A percentile compares a stretch with the other conserved stretches of the same genome.
Conservation (phyloP, 2,888 invertebrate species). For the Hypena proboscidalis region DNA sequence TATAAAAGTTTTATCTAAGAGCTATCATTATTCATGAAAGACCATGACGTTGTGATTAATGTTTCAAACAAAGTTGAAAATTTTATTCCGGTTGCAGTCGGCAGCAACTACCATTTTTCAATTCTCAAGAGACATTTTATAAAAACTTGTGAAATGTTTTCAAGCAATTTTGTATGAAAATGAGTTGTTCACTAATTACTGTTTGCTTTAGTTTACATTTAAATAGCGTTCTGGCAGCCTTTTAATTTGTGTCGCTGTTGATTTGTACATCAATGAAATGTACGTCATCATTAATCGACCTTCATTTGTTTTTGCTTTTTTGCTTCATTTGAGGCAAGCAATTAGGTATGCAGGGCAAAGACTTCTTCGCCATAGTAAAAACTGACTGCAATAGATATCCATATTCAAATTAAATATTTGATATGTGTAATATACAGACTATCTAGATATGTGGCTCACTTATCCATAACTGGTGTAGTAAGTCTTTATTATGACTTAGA, state of each 20-base stretch:
- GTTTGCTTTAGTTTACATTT: constrained; percentile 18
- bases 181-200: constrained; percentile 23
- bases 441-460: too few species aligned
- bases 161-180: constrained; percentile 17
- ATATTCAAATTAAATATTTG: too few species aligned
- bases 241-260: constrained; percentile 1
- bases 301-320: too few species aligned
- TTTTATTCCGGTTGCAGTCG: constrained; percentile 49
- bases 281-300: too few species aligned
- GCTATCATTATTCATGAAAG: constrained; percentile 62
- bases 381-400: too few species aligned
- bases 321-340: too few species aligned
- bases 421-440: too few species aligned
- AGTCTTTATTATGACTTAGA: too few species aligned
- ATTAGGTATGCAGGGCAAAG: too few species aligned
- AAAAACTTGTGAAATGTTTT: constrained; percentile 36
- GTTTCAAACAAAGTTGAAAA: constrained; percentile 56
- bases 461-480: too few species aligned
- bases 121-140: constrained; percentile 36
- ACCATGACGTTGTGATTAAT: constrained; percentile 59
- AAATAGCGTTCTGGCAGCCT: constrained; percentile 17
- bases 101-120: constrained; percentile 43
- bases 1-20: constrained; percentile 40
- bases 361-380: too few species aligned
- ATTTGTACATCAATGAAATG: too few species aligned